Conservation (phyloP, 2,113 vertebrate species). For the Origma solitaria region DNA sequence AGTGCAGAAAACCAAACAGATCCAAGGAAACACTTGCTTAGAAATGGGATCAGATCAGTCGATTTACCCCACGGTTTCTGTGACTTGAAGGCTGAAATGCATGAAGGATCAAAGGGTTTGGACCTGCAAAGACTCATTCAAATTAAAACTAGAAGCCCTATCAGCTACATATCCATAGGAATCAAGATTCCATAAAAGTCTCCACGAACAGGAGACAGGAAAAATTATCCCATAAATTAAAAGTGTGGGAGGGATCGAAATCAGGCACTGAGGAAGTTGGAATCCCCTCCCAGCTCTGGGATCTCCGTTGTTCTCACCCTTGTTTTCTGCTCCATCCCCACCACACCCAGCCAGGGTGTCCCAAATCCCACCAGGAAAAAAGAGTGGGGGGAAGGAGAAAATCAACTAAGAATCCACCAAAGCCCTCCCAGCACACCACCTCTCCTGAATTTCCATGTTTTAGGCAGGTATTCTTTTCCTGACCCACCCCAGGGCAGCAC, state of each 20-base stretch:
- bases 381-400: accelerated
- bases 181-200: neutral
- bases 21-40: neutral
- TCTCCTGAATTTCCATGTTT: neutral
- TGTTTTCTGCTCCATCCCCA: neutral
- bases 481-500: neutral
- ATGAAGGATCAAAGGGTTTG: neutral
- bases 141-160: neutral
- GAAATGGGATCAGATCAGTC: neutral
- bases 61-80: neutral
- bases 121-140: neutral
- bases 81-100: neutral
- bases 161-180: neutral
- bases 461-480: neutral
- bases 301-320: accelerated
- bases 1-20: neutral
- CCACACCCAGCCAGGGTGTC: accelerated
- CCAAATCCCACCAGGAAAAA: neutral
- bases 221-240: neutral
- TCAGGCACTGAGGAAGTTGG: neutral
- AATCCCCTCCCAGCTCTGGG: accelerated
- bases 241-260: neutral
- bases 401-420: neutral
- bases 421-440: neutral
- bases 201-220: neutral